Base-by-base conservation (phyloP, 2,888 invertebrate species). In the Rhamnusium bicolor region DNA sequence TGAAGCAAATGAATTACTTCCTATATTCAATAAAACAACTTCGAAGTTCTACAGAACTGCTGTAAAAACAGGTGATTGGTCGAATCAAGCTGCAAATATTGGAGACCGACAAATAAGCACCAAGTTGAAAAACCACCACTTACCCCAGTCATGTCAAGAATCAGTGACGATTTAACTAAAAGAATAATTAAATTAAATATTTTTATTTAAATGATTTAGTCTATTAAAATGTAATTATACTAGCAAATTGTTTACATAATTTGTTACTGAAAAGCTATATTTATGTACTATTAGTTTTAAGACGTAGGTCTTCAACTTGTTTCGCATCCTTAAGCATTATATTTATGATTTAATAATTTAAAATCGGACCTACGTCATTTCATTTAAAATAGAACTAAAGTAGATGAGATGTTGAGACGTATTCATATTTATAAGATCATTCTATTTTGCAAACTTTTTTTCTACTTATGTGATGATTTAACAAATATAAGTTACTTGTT, bases 11-110 rank as follows among this genome's bases (percentile, higher is more conserved):
- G 99, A 99, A 86, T 90, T 98, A 56, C 90, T 99, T 68, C 99
- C 99, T 0, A 95, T 99, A 77, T 99, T 98, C 91, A 99, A 99
- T 89, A 96, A 97, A 83, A 98, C 98, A 0, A 96, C 98, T 8
- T 94, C 95, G 6, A 95, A 94, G 86, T 96, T 97, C 88, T 99
- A 99, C 89, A 91, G 92, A 67, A 93, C 95, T 0, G 91, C 94
- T 1, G 90, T 94, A 16, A 95, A 94, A 68, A 93, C 95, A 0
- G 95, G 94, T 14, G 98, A 98, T 87, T 98, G 98, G 98, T 95
- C 95, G 2, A 93, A 92, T 85, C 92, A 92, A 85, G 89, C 90
- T 81, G 89, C 90, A 0, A 85, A 85, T 62, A 82, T 86, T 14
- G 84, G 86, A 7, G 86, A 85, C 63, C 79, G 88, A 67, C 86